A percentile compares a stretch with the other conserved stretches of the same genome.
These are phyloP conservation scores for Argya squamiceps DNA, from an alignment of 2,797 vertebrate species.

Conservation along the genomic window DNA sequence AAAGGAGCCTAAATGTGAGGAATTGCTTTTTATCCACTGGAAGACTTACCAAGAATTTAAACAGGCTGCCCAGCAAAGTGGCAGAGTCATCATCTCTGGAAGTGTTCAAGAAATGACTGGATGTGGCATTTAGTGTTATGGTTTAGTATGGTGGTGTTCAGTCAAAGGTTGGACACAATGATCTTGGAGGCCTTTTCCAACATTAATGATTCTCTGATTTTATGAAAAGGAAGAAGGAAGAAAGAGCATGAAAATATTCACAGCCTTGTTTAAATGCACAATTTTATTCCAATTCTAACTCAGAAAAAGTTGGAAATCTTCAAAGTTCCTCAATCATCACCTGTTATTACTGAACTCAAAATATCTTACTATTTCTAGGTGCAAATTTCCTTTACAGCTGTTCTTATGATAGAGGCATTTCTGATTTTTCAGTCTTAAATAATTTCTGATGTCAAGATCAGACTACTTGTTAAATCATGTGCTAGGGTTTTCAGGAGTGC, in stretches of 20 bases:
- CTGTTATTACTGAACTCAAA: not conserved
- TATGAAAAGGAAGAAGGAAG: not conserved
- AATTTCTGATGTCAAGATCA: conserved; percentile 5
- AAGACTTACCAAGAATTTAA: not conserved
- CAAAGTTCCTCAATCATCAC: not conserved
- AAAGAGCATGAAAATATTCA: not conserved
- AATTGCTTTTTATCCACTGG: not conserved
- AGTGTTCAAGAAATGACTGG: not conserved
- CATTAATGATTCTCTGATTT: not conserved
- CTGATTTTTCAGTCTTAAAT: not conserved
- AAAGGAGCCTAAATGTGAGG: not conserved
- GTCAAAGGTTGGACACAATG: not conserved
- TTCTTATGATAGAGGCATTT: not conserved
- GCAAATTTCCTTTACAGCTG: not conserved
- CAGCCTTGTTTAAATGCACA: not conserved
- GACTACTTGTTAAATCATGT: conserved; percentile 20
- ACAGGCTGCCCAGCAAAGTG: not conserved
- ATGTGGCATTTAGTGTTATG: not conserved
- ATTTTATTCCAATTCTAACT: not conserved
- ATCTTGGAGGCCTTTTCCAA: not conserved
- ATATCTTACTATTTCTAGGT: not conserved
- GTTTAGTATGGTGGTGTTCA: not conserved
- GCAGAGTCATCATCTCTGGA: not conserved
- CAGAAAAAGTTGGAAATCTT: not conserved
- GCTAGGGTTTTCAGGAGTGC: conserved; percentile 35